Conservation (phyloP, 2,888 invertebrate genomes). For the Tenthredo distinguenda region DNA sequence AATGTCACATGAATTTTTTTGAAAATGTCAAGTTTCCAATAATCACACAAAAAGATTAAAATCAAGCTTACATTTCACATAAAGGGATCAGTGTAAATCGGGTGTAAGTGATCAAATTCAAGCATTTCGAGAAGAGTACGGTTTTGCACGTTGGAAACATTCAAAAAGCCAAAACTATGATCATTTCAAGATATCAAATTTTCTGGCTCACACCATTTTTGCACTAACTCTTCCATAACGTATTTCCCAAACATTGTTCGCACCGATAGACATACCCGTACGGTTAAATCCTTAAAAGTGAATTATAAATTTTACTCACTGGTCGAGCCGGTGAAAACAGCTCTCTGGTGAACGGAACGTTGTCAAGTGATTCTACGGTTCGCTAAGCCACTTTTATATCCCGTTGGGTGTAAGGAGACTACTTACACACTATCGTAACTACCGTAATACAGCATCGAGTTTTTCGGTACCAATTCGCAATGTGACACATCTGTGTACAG, state of each 20-base stretch:
- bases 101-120: background rate
- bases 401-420: conserved; percentile 40
- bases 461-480: background rate
- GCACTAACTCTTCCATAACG: background rate
- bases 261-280: background rate
- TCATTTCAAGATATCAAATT: background rate
- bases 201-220: background rate
- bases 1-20: background rate
- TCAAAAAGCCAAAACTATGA: background rate
- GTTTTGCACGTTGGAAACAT: background rate
- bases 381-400: conserved; percentile 65
- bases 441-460: conserved; percentile 14
- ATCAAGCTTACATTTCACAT: background rate
- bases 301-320: conserved; percentile 57
- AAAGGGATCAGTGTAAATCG: background rate
- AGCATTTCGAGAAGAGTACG: background rate
- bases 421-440: conserved; percentile 6
- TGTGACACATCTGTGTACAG: background rate
- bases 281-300: background rate
- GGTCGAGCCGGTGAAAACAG: conserved; percentile 53
- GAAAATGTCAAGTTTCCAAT: background rate
- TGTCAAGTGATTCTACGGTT: conserved; percentile 70
- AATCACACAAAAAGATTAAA: background rate
- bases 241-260: background rate
- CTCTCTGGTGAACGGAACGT: conserved; percentile 66